Percentiles rank a stretch among this genome's conserved stretches.
phyloP scores from a whole-genome alignment of 2,888 invertebrate species.

The Tortricodes alternella region DNA sequence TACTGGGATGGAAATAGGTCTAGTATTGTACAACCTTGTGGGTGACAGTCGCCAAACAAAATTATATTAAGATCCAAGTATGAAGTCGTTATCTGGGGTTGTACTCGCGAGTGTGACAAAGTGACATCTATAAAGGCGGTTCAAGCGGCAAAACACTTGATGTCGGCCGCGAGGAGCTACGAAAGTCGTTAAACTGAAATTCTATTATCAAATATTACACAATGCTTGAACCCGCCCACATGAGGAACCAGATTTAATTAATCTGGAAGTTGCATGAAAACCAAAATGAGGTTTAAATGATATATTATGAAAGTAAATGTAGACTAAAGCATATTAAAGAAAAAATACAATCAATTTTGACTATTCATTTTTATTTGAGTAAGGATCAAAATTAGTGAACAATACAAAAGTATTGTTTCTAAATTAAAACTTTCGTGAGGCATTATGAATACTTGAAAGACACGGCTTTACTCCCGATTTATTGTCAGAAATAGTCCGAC shows the following conservation, averaged over 20 bases:
- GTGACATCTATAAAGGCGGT: conserved; percentile 70
- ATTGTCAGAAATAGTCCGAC: no score
- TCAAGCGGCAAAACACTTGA: conserved; percentile 66
- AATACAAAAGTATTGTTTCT: no score
- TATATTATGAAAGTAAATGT: no score
- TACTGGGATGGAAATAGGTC: conserved; percentile 17
- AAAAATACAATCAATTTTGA: no score
- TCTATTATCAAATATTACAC: conserved; percentile 28
- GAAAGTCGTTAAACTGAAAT: conserved; percentile 42
- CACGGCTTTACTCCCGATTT: no score
- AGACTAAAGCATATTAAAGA: no score
- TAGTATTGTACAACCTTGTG: conserved; percentile 32
- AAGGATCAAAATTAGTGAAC: no score
- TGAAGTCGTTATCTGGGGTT: conserved; percentile 63
- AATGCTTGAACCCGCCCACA: conserved; percentile 11
- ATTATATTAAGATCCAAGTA: conserved; percentile 49
- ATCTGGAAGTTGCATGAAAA: no score
- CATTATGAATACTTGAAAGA: no score
- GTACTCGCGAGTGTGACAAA: conserved; percentile 66
- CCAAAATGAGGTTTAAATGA: no score
- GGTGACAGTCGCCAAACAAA: conserved; percentile 45
- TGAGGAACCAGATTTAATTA: conserved; percentile 20
- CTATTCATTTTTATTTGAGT: no score
- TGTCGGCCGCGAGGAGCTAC: conserved; percentile 50
- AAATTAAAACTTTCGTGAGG: no score